Conservation (phyloP, 2,113 vertebrate genomes). For the Oreocharis arfaki region DNA sequence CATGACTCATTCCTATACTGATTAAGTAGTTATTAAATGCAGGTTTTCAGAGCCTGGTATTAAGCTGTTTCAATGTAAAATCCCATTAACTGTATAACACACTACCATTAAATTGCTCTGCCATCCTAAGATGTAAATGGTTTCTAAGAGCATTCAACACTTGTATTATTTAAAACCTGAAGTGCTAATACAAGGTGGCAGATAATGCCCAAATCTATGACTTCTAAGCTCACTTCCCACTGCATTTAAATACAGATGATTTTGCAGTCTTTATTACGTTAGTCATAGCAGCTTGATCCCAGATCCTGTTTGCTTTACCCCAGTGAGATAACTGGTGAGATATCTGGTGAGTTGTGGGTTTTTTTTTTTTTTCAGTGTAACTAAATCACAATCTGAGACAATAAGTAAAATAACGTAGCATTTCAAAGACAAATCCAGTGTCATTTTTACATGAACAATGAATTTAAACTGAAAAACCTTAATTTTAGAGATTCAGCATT, state of each 20-base stretch:
- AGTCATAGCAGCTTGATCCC: background rate
- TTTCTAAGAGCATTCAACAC: conserved; percentile 38
- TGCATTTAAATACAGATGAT: conserved; percentile 3
- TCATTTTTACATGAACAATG: background rate
- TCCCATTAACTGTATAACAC: conserved; percentile 46
- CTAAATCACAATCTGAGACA: background rate
- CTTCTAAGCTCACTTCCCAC: background rate
- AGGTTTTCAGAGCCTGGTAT: conserved; percentile 31
- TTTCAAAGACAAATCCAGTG: background rate
- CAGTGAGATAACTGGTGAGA: background rate
- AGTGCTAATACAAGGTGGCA: conserved; percentile 38
- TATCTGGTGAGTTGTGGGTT: too few species aligned
- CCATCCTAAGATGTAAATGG: conserved; percentile 35
- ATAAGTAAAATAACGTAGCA: background rate
- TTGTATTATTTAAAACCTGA: conserved; percentile 49
- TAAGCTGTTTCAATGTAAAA: conserved; percentile 51
- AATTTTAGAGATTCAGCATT: background rate
- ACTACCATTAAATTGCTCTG: conserved; percentile 9
- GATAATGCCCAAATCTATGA: conserved; percentile 14
- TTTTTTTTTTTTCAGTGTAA: too few species aligned
- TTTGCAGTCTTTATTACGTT: background rate
- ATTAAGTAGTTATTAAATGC: conserved; percentile 56
- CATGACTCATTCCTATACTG: conserved; percentile 47
- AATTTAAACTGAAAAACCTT: background rate
- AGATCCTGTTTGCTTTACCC: background rate